Base-by-base conservation (phyloP, 2,113 vertebrate genomes). In the Cariama cristata region DNA sequence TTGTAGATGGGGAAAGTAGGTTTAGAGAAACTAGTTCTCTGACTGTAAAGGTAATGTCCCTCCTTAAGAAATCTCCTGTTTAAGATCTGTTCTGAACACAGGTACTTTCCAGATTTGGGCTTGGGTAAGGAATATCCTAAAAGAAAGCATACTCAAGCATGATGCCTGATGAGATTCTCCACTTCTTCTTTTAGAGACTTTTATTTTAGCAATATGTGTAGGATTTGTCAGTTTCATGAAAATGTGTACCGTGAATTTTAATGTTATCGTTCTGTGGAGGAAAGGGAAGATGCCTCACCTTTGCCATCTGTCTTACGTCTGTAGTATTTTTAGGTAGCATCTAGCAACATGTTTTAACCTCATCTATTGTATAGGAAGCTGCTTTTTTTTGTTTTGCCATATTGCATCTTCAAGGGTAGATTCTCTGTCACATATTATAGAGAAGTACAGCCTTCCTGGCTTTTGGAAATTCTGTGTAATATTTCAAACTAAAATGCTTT, bases 231-330 rank as follows among this genome's bases (percentile, higher is more conserved):
- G 66, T 8, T 62, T 72, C 60, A 47, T 33, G 42, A 64, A 83
- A 94, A 60, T 28, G 55, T 40, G 24, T 64, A 19, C 79, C 88
- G 60, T 74, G 58, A 83, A 93, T 71, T 89, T 33, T 56, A 11
- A 55, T 42, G 11, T 27, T 88, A 22, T 53, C 38, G 14, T 30
- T 93, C 76, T 91, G 68, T 32, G 83, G 32, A 79, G 59, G 28
- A 52, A 88, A 69, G 66, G n/a, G 67, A 79, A 94, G 55, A 42
- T 38, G 69, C 66, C 24, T 93, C 89, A 86, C 92, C 93, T 93
- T 79, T 94, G 73, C 73, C 64, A 60, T 30, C 81, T 94, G 33
- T 86, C 49, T 88, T 38, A 10, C 6, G 38, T 68, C 60, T 69
- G 50, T 13, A 22, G 59, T 69, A 73, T 90, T 96, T 97, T 85